Evolutionary conservation across 2,888 invertebrate species (phyloP), one percentile per base, ranked within the genome.

Genomic region (Zhuqinia jingwanae): DNA sequence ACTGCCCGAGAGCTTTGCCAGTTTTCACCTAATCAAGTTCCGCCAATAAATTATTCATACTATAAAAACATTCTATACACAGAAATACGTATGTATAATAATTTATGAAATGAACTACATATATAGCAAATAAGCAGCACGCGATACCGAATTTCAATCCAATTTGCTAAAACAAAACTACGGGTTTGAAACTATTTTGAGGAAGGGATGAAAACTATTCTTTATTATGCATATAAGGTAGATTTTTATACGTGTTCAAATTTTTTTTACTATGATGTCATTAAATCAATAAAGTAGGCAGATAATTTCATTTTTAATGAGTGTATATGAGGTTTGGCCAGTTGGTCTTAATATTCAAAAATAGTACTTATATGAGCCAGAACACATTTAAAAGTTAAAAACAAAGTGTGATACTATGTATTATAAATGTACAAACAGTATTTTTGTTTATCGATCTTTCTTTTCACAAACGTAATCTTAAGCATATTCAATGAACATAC

Each of bases 41-140:
- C 15, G n/a, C 0, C 60, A 30, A 25, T 60, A 60, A 60, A 60
- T 25, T 60, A 60, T 60, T 60, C 60, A 60, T 60, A 30, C 27
- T 30, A 27, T 30, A 25, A 60, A 60, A 60, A 8, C 60, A 60
- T 8, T 3, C 36, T 36, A 27, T 11, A 58, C 58, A 22, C 22
- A 22, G 3, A 8, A 56, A 36, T 36, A 36, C 36, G 8, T 36
- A 36, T 6, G 36, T 8, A 8, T 36, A 3, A 36, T 36, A 36
- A 36, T 36, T n/a, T n/a, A 56, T 10, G 20, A 22, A 56, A 22
- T 56, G 20, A 56, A 56, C n/a, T 56, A 20, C 8, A n/a, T n/a
- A 13, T 50, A 50, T 50, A 50, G 53, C 20, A 15, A 17, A 53
- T 53, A 53, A 2, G 17, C 20, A 53, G 11, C 58, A 58, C 58